Percentiles rank a stretch among this genome's conserved stretches.
Conservation (phyloP, 2,888 invertebrate species). For the Congeria kusceri region DNA sequence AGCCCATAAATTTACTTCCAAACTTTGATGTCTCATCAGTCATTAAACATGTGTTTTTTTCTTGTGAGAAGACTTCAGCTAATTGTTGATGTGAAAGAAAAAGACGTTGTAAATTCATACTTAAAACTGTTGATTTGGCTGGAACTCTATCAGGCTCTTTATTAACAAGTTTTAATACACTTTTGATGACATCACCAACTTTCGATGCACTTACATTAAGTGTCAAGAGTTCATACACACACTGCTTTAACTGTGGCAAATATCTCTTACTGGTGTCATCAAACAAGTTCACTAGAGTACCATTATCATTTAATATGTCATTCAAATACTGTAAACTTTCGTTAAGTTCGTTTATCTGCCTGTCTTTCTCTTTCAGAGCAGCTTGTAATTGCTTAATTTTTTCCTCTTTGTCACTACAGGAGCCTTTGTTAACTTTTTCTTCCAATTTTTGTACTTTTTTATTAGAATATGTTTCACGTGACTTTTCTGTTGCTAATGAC, state of each 20-base stretch:
- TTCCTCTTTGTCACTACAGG: slow-evolving; percentile 11
- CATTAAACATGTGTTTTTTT: slow-evolving; percentile 37
- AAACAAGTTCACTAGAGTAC: slow-evolving; percentile 6
- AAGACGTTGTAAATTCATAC: slow-evolving; percentile 54
- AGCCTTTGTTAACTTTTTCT: no score
- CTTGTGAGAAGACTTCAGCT: slow-evolving; percentile 40
- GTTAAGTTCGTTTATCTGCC: slow-evolving; percentile 3
- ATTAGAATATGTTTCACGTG: slow-evolving; percentile 21
- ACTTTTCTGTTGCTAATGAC: slow-evolving; percentile 6
- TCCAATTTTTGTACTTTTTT: slow-evolving; percentile 18
- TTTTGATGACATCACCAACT: slow-evolving; percentile 26
- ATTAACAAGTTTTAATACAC: slow-evolving; percentile 45
- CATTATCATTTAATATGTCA: slow-evolving; percentile 24
- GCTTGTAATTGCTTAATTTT: slow-evolving; percentile 11
- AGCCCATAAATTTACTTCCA: slow-evolving; percentile 34
- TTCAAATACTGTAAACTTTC: slow-evolving; percentile 25
- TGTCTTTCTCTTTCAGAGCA: slow-evolving; percentile 18
- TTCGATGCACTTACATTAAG: slow-evolving; percentile 43
- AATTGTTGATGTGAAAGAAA: slow-evolving; percentile 40
- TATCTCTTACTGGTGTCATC: slow-evolving; percentile 33
- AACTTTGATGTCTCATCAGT: slow-evolving; percentile 54
- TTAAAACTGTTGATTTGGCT: slow-evolving; percentile 37
- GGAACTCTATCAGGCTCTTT: slow-evolving; percentile 35
- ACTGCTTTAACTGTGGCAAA: slow-evolving; percentile 24
- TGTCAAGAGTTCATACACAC: slow-evolving; percentile 39